Conservation (phyloP, 2,888 invertebrate genomes). For the Drosophila mulleri region DNA sequence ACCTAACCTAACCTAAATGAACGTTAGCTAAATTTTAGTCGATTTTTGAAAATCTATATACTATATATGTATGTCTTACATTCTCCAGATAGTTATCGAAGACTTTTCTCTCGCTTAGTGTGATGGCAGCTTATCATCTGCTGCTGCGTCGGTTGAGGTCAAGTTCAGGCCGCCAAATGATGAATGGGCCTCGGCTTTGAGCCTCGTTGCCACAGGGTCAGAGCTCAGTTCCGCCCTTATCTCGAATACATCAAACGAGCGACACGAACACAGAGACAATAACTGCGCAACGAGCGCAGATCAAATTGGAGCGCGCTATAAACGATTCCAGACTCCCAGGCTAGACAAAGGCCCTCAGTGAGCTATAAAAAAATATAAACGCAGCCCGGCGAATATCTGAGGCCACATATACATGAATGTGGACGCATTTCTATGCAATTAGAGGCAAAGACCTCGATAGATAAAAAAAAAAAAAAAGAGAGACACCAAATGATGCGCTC, state of each 20-base stretch:
- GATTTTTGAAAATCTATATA: too few relatives aligned
- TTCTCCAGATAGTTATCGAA: background rate
- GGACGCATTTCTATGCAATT: constrained; percentile 67
- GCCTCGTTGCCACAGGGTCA: constrained; percentile 23
- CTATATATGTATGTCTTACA: too few relatives aligned
- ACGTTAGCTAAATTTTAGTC: too few relatives aligned
- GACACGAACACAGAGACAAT: constrained; percentile 12
- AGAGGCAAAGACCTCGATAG: constrained; percentile 58
- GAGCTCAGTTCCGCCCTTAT: constrained; percentile 36
- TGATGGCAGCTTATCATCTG: constrained; percentile 14
- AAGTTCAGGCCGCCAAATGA: constrained; percentile 30
- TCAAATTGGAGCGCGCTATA: constrained; percentile 22
- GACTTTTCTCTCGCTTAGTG: background rate
- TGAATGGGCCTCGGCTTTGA: background rate
- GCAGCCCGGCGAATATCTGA: constrained; percentile 27
- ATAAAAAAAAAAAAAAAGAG: constrained; percentile 41
- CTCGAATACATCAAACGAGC: constrained; percentile 27
- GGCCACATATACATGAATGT: constrained; percentile 21
- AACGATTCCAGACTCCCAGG: constrained; percentile 18
- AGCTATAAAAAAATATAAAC: constrained; percentile 33
- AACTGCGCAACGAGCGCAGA: constrained; percentile 14
- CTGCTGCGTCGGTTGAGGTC: constrained; percentile 17
- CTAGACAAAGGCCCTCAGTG: constrained; percentile 40
- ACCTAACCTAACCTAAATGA: too few relatives aligned
- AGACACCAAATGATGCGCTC: constrained; percentile 49